phyloP scores from a whole-genome alignment of 2,888 invertebrate genomes.

The Perithous albicinctus region DNA sequence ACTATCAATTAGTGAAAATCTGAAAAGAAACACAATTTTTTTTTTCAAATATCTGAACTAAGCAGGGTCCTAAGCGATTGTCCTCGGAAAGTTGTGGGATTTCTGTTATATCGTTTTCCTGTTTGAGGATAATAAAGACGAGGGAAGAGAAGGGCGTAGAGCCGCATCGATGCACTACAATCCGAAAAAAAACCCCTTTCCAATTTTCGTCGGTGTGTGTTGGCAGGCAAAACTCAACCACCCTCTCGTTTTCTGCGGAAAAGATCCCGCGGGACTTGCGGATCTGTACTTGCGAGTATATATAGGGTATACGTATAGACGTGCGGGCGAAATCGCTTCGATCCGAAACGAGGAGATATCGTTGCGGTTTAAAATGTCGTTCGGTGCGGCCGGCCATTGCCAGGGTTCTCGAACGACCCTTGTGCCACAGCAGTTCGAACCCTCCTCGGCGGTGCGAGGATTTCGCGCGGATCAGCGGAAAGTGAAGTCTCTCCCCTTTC shows the following conservation, averaged over 20 bases:
- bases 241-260: conserved; percentile 55
- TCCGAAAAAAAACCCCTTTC: conserved; percentile 57
- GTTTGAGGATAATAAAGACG: background rate
- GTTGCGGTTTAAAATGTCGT: conserved; percentile 84
- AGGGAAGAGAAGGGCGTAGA: background rate
- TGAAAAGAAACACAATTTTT: too few species aligned
- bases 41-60: too few species aligned
- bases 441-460: conserved; percentile 74
- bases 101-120: background rate
- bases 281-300: conserved; percentile 42
- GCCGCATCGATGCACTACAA: background rate
- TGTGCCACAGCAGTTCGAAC: conserved; percentile 65
- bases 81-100: background rate
- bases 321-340: conserved; percentile 73
- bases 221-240: conserved; percentile 61
- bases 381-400: conserved; percentile 75
- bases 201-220: conserved; percentile 59
- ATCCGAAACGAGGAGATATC: conserved; percentile 81
- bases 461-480: conserved; percentile 84
- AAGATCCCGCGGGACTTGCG: conserved; percentile 65
- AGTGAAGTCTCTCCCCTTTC: conserved; percentile 71
- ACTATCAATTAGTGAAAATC: too few species aligned
- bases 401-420: conserved; percentile 74
- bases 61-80: background rate
- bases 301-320: conserved; percentile 46